phyloP scores from a whole-genome alignment of 2,797 vertebrate species.

The Hipposideros larvatus region DNA sequence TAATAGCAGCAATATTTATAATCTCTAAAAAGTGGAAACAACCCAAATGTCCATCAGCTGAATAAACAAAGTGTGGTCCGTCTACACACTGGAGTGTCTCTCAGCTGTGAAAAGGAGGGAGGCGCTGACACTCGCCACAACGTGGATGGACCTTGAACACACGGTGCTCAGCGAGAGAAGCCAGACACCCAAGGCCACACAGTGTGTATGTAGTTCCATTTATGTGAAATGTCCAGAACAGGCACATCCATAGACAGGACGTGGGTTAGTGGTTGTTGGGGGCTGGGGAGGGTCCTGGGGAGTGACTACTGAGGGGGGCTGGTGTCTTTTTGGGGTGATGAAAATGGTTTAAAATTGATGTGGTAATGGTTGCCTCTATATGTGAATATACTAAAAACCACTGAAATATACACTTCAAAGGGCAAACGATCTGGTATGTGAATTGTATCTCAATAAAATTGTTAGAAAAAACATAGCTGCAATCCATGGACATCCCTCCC shows the following conservation, averaged over 20 bases:
- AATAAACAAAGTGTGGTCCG: rapidly evolving
- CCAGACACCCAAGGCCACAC: background rate
- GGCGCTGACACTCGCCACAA: too few species aligned
- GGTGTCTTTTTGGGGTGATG: background rate
- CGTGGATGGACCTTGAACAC: background rate
- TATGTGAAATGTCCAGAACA: too few species aligned
- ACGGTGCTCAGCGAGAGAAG: background rate
- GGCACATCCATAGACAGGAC: background rate
- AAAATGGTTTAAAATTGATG: background rate
- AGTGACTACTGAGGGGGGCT: too few species aligned
- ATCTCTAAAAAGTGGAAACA: background rate
- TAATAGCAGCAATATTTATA: background rate
- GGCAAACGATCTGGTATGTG: background rate
- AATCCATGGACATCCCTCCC: background rate
- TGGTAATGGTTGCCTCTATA: too few species aligned
- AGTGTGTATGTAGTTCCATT: too few species aligned
- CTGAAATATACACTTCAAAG: background rate
- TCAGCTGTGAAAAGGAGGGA: too few species aligned
- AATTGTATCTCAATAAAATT: background rate
- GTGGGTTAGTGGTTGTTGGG: rapidly evolving
- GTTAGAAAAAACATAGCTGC: background rate
- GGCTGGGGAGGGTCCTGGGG: too few species aligned
- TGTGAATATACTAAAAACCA: background rate
- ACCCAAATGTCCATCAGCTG: background rate
- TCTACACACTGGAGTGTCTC: background rate